Base-by-base conservation (phyloP, 2,888 invertebrate species). In the Eurytoma adleriae region DNA sequence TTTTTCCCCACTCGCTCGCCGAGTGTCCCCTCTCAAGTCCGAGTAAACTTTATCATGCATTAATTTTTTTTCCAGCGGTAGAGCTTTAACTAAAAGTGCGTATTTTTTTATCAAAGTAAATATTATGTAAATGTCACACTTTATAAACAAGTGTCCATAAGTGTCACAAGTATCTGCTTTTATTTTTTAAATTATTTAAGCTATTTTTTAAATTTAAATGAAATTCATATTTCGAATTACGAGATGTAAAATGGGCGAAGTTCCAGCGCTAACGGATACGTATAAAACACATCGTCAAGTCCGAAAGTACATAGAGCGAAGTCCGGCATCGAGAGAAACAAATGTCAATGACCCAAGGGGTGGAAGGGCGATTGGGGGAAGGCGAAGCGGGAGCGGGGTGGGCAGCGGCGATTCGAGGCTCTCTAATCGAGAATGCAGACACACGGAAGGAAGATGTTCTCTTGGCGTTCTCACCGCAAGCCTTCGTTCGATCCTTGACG, bases 401-500 rank as follows among this genome's bases (percentile, higher is more conserved):
- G 27, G 27, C 57, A 24, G 20, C 57, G 57, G n/a, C 56, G 78
- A 78, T 79, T 69, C 78, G 5, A 52, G 24, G 24, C 66, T 56
- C 64, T 69, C 74, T 66, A 64, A 64, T 73, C 68, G 66, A 57
- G 80, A 80, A 76, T 76, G 80, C 80, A 73, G 76, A 59, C 66
- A 40, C 74, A 56, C 56, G 75, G 68, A 78, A 76, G 81, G 75
- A 77, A 79, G 82, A 73, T 48, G 79, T 79, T 72, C 72, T 52
- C 71, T 76, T 67, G 54, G 59, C n/a, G 18, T 30, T 54, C 54
- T 18, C 56, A 57, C 67, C 75, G 79, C 79, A 80, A 82, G 73
- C 83, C 71, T 64, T 77, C 77, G 79, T 66, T 67, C 76, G 81
- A 76, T 82, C 78, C 72, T 80, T 78, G 71, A 78, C 78, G 72